phyloP scores from a whole-genome alignment of 1,140 invertebrate genomes.

The Drosophila novamexicana region DNA sequence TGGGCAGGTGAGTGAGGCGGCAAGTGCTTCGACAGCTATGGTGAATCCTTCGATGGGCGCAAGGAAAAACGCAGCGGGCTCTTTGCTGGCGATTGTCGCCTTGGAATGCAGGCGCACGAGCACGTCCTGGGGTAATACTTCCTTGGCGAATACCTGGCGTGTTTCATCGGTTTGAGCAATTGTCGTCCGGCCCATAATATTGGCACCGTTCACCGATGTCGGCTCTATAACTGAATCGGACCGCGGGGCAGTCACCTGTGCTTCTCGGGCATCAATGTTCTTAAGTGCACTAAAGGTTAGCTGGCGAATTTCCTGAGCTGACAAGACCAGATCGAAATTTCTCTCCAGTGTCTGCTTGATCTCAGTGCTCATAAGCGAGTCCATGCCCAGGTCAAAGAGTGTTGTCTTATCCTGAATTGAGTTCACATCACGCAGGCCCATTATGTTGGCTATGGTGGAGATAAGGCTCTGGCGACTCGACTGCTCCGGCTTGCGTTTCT shows the following conservation, averaged over 20 bases:
- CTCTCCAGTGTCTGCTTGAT: conserved; percentile 98
- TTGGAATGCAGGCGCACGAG: conserved; percentile 87
- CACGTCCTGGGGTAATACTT: conserved; percentile 88
- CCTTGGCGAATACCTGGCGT: conserved; percentile 86
- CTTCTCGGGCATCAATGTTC: conserved; percentile 86
- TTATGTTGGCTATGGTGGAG: conserved; percentile 92
- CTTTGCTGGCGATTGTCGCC: conserved; percentile 74
- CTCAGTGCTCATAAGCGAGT: conserved; percentile 99
- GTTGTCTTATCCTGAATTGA: conserved; percentile 90
- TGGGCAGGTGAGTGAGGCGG: conserved; percentile 89
- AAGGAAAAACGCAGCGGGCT: conserved; percentile 89
- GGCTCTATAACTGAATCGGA: conserved; percentile 18
- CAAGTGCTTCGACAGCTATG: conserved; percentile 88
- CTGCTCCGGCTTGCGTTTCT: conserved; percentile 87
- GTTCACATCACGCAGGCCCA: conserved; percentile 92
- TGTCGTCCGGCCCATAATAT: conserved; percentile 21
- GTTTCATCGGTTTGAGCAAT: conserved; percentile 75
- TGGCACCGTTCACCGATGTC: conserved; percentile 4
- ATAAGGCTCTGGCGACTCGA: conserved; percentile 86
- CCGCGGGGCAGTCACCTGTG: conserved; percentile 7
- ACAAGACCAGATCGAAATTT: conserved; percentile 94
- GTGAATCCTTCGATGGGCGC: conserved; percentile 97
- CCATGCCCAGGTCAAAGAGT: conserved; percentile 97
- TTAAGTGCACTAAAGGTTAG: conserved; percentile 91
- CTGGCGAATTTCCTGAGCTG: conserved; percentile 94